Base-by-base conservation (phyloP, 2,797 vertebrate genomes). In the Manis pentadactyla region DNA sequence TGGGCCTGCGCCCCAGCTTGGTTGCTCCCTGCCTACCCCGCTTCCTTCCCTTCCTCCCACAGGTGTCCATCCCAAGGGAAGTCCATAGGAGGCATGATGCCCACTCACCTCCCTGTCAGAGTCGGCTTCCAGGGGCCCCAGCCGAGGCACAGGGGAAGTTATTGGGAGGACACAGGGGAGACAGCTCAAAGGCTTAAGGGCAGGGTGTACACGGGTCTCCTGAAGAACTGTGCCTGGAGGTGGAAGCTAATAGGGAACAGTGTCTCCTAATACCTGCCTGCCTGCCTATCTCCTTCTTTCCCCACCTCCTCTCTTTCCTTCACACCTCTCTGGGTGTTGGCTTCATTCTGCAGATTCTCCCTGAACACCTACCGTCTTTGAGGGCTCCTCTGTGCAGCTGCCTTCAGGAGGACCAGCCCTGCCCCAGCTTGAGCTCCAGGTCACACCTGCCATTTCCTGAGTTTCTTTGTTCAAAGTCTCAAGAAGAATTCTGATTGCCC, bases 51-150 rank as follows among this genome's bases (percentile, higher is more conserved):
- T 51, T 84, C 23, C 29, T 25, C 0, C 27, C 15, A 5, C 13
- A 39, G 23, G 39, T 23, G 34, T 46, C 74, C 69, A 5, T 14
- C 42, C 37, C 61, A 29, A 59, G 59, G 8, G 5, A 17, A 8
- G 4, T 63, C 68, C 23, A 46, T 29, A 23, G 42, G 11, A 1
- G n/a, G 13, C 49, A 29, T 2, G 37, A 37, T 11, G 23, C 21
- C 19, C 34, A 1, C 25, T 34, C 37, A 18, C 29, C 25, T 55
- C 25, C 19, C 10, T 81, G 27, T 29, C 46, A 73, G 79, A 27
- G n/a, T 27, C 0, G 0, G 12, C 34, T 59, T 37, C 75, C 1
- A 0, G 23, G 61, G n/a, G 3, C 14, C 49, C 23, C 10, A 2
- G 55, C 34, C 9, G 53, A 73, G 2, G 18, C 2, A 46, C 37